Percentiles rank a stretch among this genome's conserved stretches.
phyloP scores from a whole-genome alignment of 2,888 invertebrate genomes.

The Tinea semifulvella region DNA sequence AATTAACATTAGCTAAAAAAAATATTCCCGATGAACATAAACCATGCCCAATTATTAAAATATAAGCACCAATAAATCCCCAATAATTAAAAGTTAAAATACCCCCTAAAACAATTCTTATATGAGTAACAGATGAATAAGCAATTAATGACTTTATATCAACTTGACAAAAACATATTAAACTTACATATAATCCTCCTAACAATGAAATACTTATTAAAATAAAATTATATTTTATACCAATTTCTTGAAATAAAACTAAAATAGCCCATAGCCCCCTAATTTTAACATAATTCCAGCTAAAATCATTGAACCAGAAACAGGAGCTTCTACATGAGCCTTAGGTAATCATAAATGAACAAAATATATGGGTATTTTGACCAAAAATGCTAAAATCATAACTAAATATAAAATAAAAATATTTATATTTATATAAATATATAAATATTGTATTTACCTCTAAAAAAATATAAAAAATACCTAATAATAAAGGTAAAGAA shows the following conservation, averaged over 20 bases:
- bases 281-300: constrained; percentile 77
- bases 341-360: constrained; percentile 77
- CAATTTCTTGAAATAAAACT: constrained; percentile 50
- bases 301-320: constrained; percentile 78
- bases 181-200: constrained; percentile 67
- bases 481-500: constrained; percentile 70
- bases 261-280: constrained; percentile 74
- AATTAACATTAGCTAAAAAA: constrained; percentile 71
- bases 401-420: constrained; percentile 61
- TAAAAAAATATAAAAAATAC: constrained; percentile 61
- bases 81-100: constrained; percentile 66
- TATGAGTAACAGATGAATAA: constrained; percentile 78
- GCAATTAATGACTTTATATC: constrained; percentile 80
- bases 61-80: constrained; percentile 57
- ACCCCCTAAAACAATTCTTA: constrained; percentile 68
- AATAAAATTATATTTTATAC: constrained; percentile 57
- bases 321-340: constrained; percentile 80
- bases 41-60: constrained; percentile 72
- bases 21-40: constrained; percentile 73
- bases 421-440: constrained; percentile 52
- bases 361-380: constrained; percentile 76
- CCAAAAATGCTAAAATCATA: constrained; percentile 71
- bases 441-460: constrained; percentile 55
- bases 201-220: constrained; percentile 64
- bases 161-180: constrained; percentile 73